Evolutionary conservation across 2,113 vertebrate species (phyloP).

Genomic region (Tenebrosternarchus preto): DNA sequence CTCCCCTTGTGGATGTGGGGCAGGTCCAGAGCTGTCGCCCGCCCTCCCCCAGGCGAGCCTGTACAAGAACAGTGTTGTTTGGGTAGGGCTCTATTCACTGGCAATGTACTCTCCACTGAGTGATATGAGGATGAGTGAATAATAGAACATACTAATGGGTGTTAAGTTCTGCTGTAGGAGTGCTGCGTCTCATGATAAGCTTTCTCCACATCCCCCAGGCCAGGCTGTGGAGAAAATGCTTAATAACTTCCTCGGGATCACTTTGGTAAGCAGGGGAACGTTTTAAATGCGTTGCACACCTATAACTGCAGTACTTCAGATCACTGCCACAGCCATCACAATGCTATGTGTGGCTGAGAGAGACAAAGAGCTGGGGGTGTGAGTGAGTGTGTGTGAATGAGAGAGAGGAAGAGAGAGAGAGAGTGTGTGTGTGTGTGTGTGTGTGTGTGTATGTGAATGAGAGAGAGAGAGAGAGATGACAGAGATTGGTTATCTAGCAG

Average conservation of each 20-base stretch:
- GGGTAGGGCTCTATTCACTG: neutral
- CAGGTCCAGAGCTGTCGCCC: too few species aligned
- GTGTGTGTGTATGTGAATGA: neutral
- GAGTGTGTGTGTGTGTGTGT: neutral
- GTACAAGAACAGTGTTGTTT: neutral
- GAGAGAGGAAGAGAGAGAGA: neutral
- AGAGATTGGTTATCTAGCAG: neutral
- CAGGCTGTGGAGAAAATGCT: conserved; percentile 16
- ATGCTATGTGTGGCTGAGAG: neutral
- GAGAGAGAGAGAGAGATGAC: neutral
- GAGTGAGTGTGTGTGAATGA: too few species aligned
- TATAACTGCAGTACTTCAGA: neutral
- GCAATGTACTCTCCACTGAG: neutral
- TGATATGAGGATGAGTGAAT: neutral
- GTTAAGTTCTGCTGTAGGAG: too few species aligned
- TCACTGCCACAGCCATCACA: too few species aligned
- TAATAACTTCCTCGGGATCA: neutral
- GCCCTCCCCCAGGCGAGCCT: too few species aligned
- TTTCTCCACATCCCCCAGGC: neutral
- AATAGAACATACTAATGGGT: neutral
- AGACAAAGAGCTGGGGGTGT: neutral
- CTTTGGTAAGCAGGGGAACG: neutral
- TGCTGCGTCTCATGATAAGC: neutral
- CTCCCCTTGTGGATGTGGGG: too few species aligned
- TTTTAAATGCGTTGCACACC: neutral